A percentile compares a stretch with the other conserved stretches of the same genome.
Evolutionary conservation across 2,797 vertebrate genomes (phyloP).

Genomic region (Danio kyathit): DNA sequence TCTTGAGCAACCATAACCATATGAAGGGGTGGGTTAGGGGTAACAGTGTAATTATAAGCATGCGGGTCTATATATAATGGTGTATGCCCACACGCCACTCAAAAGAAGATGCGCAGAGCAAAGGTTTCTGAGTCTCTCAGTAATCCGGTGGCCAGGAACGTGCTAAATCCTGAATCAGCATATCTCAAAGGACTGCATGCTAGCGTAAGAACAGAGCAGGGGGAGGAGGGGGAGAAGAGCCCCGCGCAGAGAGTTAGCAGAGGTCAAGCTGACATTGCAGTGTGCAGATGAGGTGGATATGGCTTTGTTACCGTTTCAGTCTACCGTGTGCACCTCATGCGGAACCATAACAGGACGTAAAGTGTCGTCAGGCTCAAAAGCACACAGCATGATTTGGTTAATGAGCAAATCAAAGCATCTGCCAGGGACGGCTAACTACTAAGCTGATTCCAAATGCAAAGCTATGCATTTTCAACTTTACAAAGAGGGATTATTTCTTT

Average conservation of each 20-base stretch:
- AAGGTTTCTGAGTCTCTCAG: constrained; percentile 46
- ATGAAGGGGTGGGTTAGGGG: too few relatives aligned
- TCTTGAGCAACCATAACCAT: constrained; percentile 10
- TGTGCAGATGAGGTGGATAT: constrained; percentile 46
- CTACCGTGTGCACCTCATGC: constrained; percentile 5
- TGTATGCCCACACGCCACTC: neutral
- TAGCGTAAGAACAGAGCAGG: constrained; percentile 10
- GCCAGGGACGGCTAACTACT: constrained; percentile 1
- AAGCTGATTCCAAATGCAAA: constrained; percentile 12
- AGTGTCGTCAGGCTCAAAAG: constrained; percentile 7
- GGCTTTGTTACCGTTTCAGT: constrained; percentile 24
- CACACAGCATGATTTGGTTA: constrained; percentile 29
- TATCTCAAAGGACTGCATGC: constrained; percentile 55
- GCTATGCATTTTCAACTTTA: neutral
- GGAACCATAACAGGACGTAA: neutral
- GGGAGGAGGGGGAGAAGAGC: constrained; percentile 7
- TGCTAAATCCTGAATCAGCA: constrained; percentile 62
- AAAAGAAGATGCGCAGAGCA: constrained; percentile 36
- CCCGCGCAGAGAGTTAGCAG: constrained; percentile 44
- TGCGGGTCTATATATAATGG: neutral
- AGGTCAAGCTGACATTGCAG: constrained; percentile 62
- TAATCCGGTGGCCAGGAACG: constrained; percentile 47
- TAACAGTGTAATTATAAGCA: constrained; percentile 32
- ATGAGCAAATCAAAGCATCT: constrained; percentile 24
- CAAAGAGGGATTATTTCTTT: neutral